Percentiles rank a stretch among this genome's conserved stretches.
These are phyloP conservation scores for Thyatira batis DNA, from an alignment of 2,888 invertebrate species.

Conservation along the genomic window DNA sequence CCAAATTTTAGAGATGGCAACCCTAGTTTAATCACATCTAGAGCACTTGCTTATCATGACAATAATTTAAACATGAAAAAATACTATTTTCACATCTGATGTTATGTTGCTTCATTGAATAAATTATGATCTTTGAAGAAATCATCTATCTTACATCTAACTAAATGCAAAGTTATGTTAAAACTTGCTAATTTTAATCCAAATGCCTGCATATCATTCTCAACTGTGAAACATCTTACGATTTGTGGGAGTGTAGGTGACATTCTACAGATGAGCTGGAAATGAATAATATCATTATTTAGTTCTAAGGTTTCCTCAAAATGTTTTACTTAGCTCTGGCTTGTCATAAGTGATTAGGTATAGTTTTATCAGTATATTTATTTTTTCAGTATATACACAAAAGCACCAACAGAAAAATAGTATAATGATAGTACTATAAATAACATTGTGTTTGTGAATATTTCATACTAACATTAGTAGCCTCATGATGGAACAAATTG, in stretches of 20 bases:
- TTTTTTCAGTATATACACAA: no score
- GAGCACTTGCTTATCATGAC: conserved; percentile 3
- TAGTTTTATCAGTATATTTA: no score
- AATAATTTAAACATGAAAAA: conserved; percentile 12
- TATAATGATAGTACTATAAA: no score
- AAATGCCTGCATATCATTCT: conserved; percentile 59
- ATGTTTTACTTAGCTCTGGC: no score
- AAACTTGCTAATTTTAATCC: conserved; percentile 62
- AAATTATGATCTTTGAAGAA: conserved; percentile 83
- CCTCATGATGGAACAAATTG: no score
- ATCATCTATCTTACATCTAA: conserved; percentile 82
- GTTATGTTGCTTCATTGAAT: conserved; percentile 52
- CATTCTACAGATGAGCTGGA: conserved; percentile 85
- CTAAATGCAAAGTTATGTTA: conserved; percentile 79
- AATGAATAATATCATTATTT: conserved; percentile 27
- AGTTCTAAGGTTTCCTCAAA: not conserved
- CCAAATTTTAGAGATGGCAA: no score
- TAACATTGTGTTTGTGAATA: no score
- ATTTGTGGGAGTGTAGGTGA: conserved; percentile 83
- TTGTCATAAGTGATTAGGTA: no score
- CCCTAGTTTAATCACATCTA: conserved; percentile 13
- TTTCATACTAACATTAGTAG: no score
- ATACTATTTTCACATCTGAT: conserved; percentile 13
- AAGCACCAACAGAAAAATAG: no score
- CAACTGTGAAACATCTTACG: conserved; percentile 73